Conservation (phyloP, 2,113 vertebrate species). For the Uria lomvia region DNA sequence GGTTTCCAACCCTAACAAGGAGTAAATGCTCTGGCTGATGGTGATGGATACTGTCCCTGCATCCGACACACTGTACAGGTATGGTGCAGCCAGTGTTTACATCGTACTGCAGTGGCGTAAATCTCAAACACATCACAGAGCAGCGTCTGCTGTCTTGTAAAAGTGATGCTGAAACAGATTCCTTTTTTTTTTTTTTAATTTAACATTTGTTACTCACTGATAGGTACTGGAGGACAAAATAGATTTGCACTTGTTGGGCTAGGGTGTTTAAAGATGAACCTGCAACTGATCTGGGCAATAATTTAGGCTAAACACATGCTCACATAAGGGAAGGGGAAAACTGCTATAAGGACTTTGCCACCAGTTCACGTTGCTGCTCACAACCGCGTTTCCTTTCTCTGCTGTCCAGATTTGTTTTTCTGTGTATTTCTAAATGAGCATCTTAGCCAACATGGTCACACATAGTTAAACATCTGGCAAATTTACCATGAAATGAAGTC, state of each 20-base stretch:
- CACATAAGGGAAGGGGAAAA: background rate
- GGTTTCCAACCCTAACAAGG: background rate
- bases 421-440: background rate
- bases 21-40: background rate
- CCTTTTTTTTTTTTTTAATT: background rate
- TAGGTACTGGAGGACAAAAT: background rate
- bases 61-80: background rate
- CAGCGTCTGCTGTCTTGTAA: background rate
- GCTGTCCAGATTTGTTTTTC: background rate
- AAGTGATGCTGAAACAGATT: background rate
- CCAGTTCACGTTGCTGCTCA: background rate
- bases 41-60: background rate
- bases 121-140: background rate
- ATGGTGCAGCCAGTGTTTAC: background rate
- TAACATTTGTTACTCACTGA: background rate
- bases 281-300: background rate
- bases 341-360: background rate
- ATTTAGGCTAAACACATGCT: background rate
- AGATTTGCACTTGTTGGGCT: background rate
- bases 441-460: constrained; percentile 21
- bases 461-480: constrained; percentile 64
- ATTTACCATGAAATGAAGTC: constrained; percentile 56
- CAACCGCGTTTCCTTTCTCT: background rate
- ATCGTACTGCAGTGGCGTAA: background rate
- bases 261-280: background rate